Conservation (phyloP, 2,888 invertebrate species). For the Nineta flava region DNA sequence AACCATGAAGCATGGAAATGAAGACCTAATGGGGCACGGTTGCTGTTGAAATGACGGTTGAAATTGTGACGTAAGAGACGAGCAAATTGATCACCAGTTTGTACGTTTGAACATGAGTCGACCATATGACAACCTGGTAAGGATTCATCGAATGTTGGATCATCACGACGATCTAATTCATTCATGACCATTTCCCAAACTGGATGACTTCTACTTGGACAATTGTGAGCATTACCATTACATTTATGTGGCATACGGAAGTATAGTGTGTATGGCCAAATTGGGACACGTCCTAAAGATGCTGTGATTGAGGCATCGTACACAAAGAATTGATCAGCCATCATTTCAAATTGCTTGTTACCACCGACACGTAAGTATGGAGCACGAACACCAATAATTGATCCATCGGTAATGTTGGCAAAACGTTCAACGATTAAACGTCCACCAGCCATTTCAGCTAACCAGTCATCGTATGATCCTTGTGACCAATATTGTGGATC, state of each 20-base stretch:
- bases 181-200: conserved; percentile 97
- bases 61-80: conserved; percentile 85
- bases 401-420: conserved; percentile 82
- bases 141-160: conserved; percentile 85
- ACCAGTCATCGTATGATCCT: conserved; percentile 80
- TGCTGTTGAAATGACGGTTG: conserved; percentile 82
- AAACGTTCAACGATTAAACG: conserved; percentile 76
- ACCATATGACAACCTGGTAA: conserved; percentile 90
- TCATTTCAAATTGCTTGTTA: conserved; percentile 92
- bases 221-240: conserved; percentile 86
- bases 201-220: conserved; percentile 78
- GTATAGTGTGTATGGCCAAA: conserved; percentile 95
- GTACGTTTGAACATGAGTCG: conserved; percentile 85
- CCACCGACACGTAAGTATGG: conserved; percentile 84
- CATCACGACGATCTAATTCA: conserved; percentile 82
- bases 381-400: conserved; percentile 75
- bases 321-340: conserved; percentile 87
- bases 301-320: conserved; percentile 93
- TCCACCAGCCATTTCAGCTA: conserved; percentile 87
- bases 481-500: conserved; percentile 81
- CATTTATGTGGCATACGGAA: conserved; percentile 94
- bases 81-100: conserved; percentile 78
- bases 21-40: conserved; percentile 82
- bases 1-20: conserved; percentile 94
- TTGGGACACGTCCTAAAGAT: conserved; percentile 72